Evolutionary conservation across 2,888 invertebrate species (phyloP).

Genomic region (Drosophila mettleri): DNA sequence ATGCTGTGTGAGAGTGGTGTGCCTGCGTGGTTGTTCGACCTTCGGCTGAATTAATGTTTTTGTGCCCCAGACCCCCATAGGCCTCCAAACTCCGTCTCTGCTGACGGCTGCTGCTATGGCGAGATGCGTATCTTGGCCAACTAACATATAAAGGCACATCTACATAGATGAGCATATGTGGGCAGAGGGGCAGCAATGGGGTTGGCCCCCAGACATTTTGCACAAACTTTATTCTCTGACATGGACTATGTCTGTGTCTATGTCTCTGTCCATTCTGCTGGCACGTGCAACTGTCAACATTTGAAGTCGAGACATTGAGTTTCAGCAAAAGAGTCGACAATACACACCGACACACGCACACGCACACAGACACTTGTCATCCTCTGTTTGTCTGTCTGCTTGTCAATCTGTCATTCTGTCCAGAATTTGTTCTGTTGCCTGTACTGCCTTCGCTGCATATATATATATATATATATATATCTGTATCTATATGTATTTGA

Average conservation of each 20-base stretch:
- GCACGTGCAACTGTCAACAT: conserved; percentile 54
- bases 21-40: conserved; percentile 30
- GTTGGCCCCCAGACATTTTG: conserved; percentile 17
- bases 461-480: conserved; percentile 2
- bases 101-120: conserved; percentile 1
- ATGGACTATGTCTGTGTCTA: conserved; percentile 25
- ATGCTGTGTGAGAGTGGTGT: conserved; percentile 18
- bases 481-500: not conserved
- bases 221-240: conserved; percentile 50
- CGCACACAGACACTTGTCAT: conserved; percentile 1
- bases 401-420: conserved; percentile 49
- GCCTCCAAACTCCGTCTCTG: conserved; percentile 10
- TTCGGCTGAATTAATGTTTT: conserved; percentile 66
- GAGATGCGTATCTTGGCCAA: conserved; percentile 70
- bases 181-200: not conserved
- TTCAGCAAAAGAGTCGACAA: conserved; percentile 51
- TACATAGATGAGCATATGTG: conserved; percentile 32
- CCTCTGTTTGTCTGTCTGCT: conserved; percentile 30
- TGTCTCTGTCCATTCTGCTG: conserved; percentile 24
- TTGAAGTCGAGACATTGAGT: conserved; percentile 25
- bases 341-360: not conserved
- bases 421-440: conserved; percentile 49
- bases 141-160: conserved; percentile 57
- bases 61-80: conserved; percentile 30
- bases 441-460: conserved; percentile 28